These are phyloP conservation scores for Procavia capensis DNA, from an alignment of 2,113 vertebrate species.

Conservation along the genomic window DNA sequence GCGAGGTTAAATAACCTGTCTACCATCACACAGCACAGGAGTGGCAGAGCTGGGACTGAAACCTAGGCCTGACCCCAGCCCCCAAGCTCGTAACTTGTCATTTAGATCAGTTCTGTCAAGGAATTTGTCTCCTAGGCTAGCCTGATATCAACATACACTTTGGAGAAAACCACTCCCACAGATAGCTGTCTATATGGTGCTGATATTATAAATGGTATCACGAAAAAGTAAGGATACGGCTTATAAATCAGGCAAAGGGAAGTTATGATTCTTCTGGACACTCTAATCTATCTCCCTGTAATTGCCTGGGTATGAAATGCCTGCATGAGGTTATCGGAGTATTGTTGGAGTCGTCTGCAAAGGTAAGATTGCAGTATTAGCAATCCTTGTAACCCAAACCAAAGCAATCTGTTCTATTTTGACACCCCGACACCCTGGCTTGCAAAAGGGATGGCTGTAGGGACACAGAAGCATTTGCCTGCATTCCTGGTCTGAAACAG, in stretches of 20 bases:
- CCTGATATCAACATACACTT: neutral
- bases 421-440: conserved; percentile 44
- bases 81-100: neutral
- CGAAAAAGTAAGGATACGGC: conserved; percentile 73
- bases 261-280: conserved; percentile 79
- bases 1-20: neutral
- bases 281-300: conserved; percentile 77
- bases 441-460: neutral
- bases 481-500: neutral
- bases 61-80: neutral
- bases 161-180: conserved; percentile 52
- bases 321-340: conserved; percentile 38
- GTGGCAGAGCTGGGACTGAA: neutral
- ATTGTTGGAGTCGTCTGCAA: conserved; percentile 41
- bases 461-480: neutral
- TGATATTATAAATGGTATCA: conserved; percentile 80
- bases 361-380: conserved; percentile 71
- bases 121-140: neutral
- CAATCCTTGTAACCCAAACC: conserved; percentile 69
- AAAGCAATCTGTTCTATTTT: conserved; percentile 29
- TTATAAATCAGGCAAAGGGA: conserved; percentile 79
- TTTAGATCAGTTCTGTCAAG: neutral
- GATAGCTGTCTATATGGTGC: conserved; percentile 67
- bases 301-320: conserved; percentile 75
- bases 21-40: neutral